A percentile compares a stretch with the other conserved stretches of the same genome.
phyloP scores from a whole-genome alignment of 37 sponge, comb jelly and placozoan species.

The Mnemiopsis leidyi region DNA sequence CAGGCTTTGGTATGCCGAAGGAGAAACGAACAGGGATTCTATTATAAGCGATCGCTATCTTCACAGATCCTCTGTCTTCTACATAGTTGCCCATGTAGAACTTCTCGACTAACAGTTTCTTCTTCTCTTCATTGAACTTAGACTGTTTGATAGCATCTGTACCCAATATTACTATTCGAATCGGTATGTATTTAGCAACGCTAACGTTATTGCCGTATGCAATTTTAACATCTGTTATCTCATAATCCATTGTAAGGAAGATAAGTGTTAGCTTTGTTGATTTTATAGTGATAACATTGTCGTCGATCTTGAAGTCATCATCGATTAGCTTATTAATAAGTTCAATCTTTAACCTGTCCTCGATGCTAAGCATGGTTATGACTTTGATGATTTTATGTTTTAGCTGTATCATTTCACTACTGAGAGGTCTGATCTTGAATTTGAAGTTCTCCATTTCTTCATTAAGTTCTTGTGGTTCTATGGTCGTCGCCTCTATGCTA shows the following conservation, averaged over 20 bases:
- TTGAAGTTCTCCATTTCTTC: neutral
- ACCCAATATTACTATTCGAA: neutral
- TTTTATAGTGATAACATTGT: neutral
- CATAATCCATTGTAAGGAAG: neutral
- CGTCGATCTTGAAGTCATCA: neutral
- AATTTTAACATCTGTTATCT: constrained; percentile 34
- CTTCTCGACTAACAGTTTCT: constrained; percentile 46
- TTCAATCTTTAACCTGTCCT: neutral
- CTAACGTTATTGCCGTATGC: neutral
- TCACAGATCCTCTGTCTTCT: neutral
- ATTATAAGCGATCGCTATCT: neutral
- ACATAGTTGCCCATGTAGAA: neutral
- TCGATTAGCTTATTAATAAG: constrained; percentile 33
- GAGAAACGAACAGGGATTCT: constrained; percentile 15
- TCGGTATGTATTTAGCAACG: neutral
- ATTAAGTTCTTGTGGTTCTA: neutral
- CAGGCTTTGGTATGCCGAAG: constrained; percentile 2
- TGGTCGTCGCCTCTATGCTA: neutral
- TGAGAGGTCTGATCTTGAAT: neutral
- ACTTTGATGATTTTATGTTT: constrained; percentile 49
- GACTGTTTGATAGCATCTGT: constrained; percentile 48
- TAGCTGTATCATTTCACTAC: neutral
- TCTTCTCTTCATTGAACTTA: constrained; percentile 50
- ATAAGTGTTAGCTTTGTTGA: neutral
- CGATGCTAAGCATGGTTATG: constrained; percentile 34